Evolutionary conservation across 64 coral and sea anemone genomes (phyloP), one percentile per base, ranked within the genome.

Genomic region (Hydrozoanthus tunicans): DNA sequence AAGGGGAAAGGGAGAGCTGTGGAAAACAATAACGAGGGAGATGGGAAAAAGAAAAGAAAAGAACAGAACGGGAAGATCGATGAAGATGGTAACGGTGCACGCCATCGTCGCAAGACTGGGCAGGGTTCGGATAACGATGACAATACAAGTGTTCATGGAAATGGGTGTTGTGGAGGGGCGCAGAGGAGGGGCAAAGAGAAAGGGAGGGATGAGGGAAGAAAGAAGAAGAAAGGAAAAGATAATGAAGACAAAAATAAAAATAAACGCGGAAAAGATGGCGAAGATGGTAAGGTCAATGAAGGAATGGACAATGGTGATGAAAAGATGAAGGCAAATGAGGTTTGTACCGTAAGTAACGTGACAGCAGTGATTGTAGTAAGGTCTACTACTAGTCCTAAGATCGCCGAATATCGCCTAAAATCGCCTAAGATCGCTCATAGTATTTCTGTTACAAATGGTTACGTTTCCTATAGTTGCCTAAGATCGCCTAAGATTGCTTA

Each of bases 231-330:
- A 17, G 76, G 8, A 56, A 57, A 78, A 5, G 76, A 53, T 10
- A 78, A 58, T 57, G 74, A 77, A 55, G 77, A 79, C 23, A 14
- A 56, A 4, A 58, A 8, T 56, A 54, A 13, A 56, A 79, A 79
- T 6, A 24, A 6, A 52, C 77, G 53, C 55, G 53, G 51, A 79
- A 79, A 79, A 2, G 53, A 79, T 79, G 53, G 58, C 53, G 54
- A 7, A 56, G 77, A 58, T 23, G 77, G 77, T 17, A 56, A 79
- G 17, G 6, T 79, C 8, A 79, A 79, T 54, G 55, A 79, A 55
- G 77, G 77, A 79, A 58, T 79, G 77, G 77, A 79, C 51, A 79
- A n/a, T 58, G 77, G 58, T 6, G 77, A 58, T 58, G 77, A 79
- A 20, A 23, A 1, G 17, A 79, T 13, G 2, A 79, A 58, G 20